Evolutionary conservation across 2,113 vertebrate genomes (phyloP), one percentile per base, ranked within the genome.

Genomic region (Carlito syrichta): DNA sequence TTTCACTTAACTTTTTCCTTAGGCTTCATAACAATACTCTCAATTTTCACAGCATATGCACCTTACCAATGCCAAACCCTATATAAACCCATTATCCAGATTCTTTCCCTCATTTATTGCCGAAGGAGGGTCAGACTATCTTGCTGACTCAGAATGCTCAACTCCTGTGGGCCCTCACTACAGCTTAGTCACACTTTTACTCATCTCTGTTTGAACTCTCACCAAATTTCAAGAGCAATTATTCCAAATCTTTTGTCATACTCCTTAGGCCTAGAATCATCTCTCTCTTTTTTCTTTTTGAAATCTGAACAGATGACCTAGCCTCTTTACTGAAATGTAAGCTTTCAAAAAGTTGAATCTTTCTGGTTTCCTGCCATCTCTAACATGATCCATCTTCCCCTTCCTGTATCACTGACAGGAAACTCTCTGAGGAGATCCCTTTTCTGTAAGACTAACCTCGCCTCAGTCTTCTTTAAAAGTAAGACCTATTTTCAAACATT

Each of bases 231-330:
- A 23, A 90, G 63, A 68, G 52, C 16, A 30, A 35, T 77, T 69
- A 95, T 74, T 94, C 20, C 69, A 81, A 71, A 69, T n/a, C 60
- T 86, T 84, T 3, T 48, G 12, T 84, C 91, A 96, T 30, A 89
- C 17, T 85, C 68, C 48, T 43, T 32, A 89, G 68, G 8, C 38
- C 52, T 30, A 90, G 54, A 50, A 74, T 40, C 3, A n/a, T n/a
- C n/a, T n/a, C 6, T n/a, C 45, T 9, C 8, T 92, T 40, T 58
- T 68, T 22, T 48, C 8, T 16, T 32, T 32, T 68, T 13, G 0
- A 14, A 73, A 13, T 66, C 54, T 8, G 58, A 22, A 94, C 48
- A 88, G 76, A 81, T 58, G 19, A 50, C 79, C 35, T 50, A 35
- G 20, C 27, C 22, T 87, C 86, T 58, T 79, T 20, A 84, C 25